These are phyloP conservation scores for Promerops cafer DNA, from an alignment of 2,113 vertebrate genomes.

Conservation along the genomic window DNA sequence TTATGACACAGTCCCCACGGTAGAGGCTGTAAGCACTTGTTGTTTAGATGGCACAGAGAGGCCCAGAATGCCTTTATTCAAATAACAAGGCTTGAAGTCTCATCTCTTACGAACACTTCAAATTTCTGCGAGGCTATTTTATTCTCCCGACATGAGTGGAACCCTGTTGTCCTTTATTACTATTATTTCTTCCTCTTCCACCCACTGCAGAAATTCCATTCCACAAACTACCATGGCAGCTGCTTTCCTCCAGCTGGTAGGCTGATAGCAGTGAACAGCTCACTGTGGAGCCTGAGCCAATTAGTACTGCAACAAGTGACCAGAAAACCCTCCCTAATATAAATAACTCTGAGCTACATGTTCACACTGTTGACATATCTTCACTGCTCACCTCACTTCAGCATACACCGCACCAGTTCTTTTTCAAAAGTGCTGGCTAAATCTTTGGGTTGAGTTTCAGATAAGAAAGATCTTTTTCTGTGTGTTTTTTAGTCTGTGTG, in stretches of 20 bases:
- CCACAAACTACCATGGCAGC: background rate
- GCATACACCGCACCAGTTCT: background rate
- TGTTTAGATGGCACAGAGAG: background rate
- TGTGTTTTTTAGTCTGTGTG: background rate
- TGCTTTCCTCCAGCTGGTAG: conserved; percentile 14
- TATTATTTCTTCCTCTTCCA: background rate
- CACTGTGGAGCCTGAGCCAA: background rate
- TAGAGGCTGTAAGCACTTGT: background rate
- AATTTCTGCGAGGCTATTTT: background rate
- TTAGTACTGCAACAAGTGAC: background rate
- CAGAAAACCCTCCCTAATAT: background rate
- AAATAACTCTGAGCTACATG: background rate
- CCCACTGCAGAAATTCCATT: background rate
- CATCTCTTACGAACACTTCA: background rate
- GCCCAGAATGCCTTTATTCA: background rate
- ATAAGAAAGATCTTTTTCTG: background rate
- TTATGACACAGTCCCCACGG: background rate
- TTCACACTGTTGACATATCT: background rate
- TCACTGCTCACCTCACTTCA: background rate
- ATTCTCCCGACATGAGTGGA: background rate
- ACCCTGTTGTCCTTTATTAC: conserved; percentile 13
- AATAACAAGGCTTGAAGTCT: background rate
- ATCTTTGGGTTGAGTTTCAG: background rate
- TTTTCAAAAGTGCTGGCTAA: background rate
- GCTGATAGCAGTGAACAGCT: background rate